phyloP scores from a whole-genome alignment of 2,888 invertebrate genomes.

The Rhingia campestris region DNA sequence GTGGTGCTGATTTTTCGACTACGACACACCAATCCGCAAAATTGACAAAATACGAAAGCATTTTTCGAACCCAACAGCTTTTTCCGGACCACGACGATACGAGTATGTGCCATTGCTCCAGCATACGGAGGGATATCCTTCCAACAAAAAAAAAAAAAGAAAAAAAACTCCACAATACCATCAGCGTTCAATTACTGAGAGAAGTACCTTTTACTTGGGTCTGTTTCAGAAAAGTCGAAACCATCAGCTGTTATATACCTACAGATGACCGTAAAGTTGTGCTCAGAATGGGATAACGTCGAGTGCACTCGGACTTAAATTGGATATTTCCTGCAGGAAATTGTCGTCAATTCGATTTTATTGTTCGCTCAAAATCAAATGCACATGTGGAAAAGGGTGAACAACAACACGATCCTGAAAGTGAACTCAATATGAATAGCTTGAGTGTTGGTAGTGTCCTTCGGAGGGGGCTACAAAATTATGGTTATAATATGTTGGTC shows the following conservation, averaged over 20 bases:
- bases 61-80: slow-evolving; percentile 41
- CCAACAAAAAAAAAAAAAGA: neutral
- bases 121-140: slow-evolving; percentile 8
- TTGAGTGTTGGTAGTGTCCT: too few relatives aligned
- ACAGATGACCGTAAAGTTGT: slow-evolving; percentile 38
- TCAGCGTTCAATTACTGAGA: slow-evolving; percentile 48
- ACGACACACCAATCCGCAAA: slow-evolving; percentile 47
- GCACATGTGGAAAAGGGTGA: neutral
- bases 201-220: slow-evolving; percentile 34
- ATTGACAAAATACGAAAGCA: slow-evolving; percentile 59
- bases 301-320: slow-evolving; percentile 55
- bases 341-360: slow-evolving; percentile 35
- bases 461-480: too few relatives aligned
- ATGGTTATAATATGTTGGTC: too few relatives aligned
- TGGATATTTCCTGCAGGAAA: slow-evolving; percentile 67
- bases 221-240: slow-evolving; percentile 40
- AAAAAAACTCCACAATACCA: slow-evolving; percentile 5
- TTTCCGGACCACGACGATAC: slow-evolving; percentile 11
- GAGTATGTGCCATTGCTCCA: neutral
- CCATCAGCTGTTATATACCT: slow-evolving; percentile 19
- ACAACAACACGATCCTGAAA: too few relatives aligned
- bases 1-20: slow-evolving; percentile 50
- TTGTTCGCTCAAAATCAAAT: neutral
- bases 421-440: too few relatives aligned
- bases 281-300: slow-evolving; percentile 27